A percentile compares a stretch with the other conserved stretches of the same genome.
Evolutionary conservation across 2,113 vertebrate genomes (phyloP).

Genomic region (Burhinus bistriatus): DNA sequence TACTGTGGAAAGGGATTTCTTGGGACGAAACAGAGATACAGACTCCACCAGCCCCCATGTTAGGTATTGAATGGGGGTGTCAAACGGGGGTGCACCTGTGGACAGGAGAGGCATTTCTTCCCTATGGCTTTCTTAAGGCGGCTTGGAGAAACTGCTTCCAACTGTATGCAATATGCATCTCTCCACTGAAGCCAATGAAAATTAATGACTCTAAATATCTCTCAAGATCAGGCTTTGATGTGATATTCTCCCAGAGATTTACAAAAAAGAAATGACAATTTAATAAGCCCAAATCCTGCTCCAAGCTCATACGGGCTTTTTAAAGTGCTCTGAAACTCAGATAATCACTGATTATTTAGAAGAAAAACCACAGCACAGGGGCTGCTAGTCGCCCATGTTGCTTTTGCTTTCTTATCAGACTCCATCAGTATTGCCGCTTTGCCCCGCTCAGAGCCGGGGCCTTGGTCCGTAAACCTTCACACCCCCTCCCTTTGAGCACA

Average conservation of each 20-base stretch:
- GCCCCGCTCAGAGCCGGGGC: background rate
- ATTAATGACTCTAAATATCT: background rate
- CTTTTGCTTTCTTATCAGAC: background rate
- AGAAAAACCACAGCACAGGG: background rate
- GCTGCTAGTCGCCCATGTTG: background rate
- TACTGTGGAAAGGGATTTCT: background rate
- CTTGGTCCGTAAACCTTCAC: background rate
- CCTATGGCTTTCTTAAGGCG: background rate
- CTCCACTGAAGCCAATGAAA: background rate
- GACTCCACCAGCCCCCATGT: no score
- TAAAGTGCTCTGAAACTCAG: background rate
- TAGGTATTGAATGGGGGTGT: background rate
- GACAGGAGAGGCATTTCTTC: background rate
- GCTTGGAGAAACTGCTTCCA: background rate
- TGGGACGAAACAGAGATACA: background rate
- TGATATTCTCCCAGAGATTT: background rate
- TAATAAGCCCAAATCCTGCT: background rate
- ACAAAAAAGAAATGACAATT: background rate
- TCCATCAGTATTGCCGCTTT: accelerated
- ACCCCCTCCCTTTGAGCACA: background rate
- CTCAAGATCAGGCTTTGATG: background rate
- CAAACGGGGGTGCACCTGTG: background rate
- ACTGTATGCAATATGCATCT: background rate
- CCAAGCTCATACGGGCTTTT: background rate
- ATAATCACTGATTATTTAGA: background rate